These are phyloP conservation scores for Phyllotis vaccarum DNA, from an alignment of 2,797 vertebrate genomes.

Conservation along the genomic window DNA sequence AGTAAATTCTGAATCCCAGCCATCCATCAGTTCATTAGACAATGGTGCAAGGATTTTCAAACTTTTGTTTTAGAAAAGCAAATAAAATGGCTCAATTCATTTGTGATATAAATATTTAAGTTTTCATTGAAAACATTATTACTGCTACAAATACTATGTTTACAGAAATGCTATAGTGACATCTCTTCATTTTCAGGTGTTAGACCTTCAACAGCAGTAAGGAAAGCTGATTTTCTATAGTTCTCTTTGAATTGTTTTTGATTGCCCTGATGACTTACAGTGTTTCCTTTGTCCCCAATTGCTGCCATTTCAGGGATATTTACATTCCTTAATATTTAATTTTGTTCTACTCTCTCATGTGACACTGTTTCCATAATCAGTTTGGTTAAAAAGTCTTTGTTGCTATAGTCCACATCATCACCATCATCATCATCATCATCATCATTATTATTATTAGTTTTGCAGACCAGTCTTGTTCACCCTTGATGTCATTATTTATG, in stretches of 20 bases:
- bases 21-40: not conserved
- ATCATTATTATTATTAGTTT: slow-evolving; percentile 32
- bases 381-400: not conserved
- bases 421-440: too few species aligned
- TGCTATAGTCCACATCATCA: not conserved
- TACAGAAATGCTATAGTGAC: not conserved
- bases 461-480: not conserved
- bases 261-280: not conserved
- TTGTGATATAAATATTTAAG: not conserved
- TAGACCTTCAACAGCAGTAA: not conserved
- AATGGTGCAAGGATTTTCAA: not conserved
- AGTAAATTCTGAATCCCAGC: not conserved
- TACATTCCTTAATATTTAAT: not conserved
- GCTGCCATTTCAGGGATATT: not conserved
- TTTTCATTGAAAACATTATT: slow-evolving; percentile 13
- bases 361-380: not conserved
- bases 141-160: not conserved
- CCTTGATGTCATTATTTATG: not conserved
- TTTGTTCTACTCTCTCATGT: not conserved
- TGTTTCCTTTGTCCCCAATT: not conserved
- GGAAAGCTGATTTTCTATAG: not conserved
- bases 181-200: not conserved
- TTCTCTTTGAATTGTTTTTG: not conserved
- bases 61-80: not conserved
- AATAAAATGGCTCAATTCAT: not conserved